Percentiles rank a stretch among this genome's conserved stretches.
phyloP scores from a whole-genome alignment of 2,888 invertebrate species.

The Scaptomyza polygonia region DNA sequence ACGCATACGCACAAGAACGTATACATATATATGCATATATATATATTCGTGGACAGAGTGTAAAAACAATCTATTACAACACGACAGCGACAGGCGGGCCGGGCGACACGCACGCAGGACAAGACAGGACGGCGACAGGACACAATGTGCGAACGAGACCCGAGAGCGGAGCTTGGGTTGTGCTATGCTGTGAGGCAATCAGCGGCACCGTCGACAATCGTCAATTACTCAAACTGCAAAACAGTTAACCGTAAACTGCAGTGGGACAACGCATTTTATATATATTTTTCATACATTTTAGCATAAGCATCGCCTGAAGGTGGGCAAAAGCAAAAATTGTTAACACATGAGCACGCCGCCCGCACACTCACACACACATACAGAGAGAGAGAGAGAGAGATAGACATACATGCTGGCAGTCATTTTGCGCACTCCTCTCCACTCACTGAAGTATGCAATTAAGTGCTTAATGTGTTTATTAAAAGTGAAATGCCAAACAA shows the following conservation, averaged over 20 bases:
- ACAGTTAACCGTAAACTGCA: slow-evolving; percentile 34
- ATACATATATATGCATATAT: slow-evolving; percentile 5
- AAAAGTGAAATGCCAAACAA: slow-evolving; percentile 71
- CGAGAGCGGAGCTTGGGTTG: background rate
- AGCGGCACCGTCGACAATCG: slow-evolving; percentile 33
- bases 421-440: background rate
- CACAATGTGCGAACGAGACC: slow-evolving; percentile 4
- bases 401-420: slow-evolving; percentile 13
- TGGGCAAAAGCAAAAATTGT: slow-evolving; percentile 23
- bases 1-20: slow-evolving; percentile 16
- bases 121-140: slow-evolving; percentile 27
- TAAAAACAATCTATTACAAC: slow-evolving; percentile 64
- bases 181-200: slow-evolving; percentile 16
- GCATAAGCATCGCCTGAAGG: slow-evolving; percentile 37
- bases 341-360: slow-evolving; percentile 34
- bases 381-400: background rate
- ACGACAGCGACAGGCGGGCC: slow-evolving; percentile 32
- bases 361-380: background rate
- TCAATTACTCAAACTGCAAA: slow-evolving; percentile 49
- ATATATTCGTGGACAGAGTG: slow-evolving; percentile 25
- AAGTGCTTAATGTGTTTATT: slow-evolving; percentile 73
- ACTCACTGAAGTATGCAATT: slow-evolving; percentile 58
- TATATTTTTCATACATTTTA: slow-evolving; percentile 25
- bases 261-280: slow-evolving; percentile 12
- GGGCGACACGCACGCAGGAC: slow-evolving; percentile 34